Evolutionary conservation across 1,140 invertebrate genomes (phyloP).

Genomic region (Trichoplusia ni): DNA sequence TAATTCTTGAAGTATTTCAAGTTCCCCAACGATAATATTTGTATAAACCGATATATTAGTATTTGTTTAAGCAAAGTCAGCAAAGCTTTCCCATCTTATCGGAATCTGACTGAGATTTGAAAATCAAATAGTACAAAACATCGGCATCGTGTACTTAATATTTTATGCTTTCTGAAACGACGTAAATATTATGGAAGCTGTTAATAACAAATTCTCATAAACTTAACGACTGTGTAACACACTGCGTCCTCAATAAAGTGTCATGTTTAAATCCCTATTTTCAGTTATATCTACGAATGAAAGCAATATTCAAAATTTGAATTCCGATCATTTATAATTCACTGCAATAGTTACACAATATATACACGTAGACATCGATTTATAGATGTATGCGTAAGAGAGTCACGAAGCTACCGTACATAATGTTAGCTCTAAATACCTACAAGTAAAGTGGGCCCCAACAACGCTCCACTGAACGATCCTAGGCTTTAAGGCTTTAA

Average conservation of each 20-base stretch:
- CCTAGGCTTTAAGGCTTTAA: neutral
- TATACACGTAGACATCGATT: no score
- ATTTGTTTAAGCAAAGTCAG: neutral
- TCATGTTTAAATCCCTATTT: no score
- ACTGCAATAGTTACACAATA: no score
- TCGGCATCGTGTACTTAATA: neutral
- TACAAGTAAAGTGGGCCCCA: no score
- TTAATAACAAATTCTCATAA: neutral
- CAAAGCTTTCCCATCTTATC: neutral
- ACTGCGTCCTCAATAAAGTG: no score
- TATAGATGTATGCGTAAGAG: no score
- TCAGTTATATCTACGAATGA: no score
- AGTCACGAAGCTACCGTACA: no score
- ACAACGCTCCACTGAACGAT: neutral
- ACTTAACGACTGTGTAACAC: neutral
- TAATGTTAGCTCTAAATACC: no score
- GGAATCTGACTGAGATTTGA: neutral
- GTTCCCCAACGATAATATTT: neutral
- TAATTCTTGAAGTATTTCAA: neutral
- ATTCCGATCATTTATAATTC: no score
- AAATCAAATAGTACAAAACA: constrained; percentile 13
- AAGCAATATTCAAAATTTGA: no score
- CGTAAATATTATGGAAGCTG: no score
- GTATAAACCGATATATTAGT: neutral
- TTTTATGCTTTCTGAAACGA: constrained; percentile 5